Evolutionary conservation across 2,888 invertebrate species (phyloP).

Genomic region (Agrotis ipsilon): DNA sequence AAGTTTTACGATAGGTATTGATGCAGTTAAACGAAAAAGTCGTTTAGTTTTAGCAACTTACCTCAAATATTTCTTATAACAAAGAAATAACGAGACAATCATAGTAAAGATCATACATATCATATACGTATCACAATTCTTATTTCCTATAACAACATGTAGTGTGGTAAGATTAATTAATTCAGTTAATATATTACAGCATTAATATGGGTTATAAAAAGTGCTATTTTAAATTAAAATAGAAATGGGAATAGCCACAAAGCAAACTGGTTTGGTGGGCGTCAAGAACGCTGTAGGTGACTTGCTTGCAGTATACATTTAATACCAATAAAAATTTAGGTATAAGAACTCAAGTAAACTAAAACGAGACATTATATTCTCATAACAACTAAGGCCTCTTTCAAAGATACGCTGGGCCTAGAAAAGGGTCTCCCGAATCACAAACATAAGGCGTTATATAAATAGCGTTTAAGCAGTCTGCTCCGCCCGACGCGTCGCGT

Average conservation of each 20-base stretch:
- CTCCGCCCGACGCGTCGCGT: too few species aligned
- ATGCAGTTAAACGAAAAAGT: too few species aligned
- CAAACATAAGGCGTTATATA: too few species aligned
- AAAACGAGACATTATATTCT: neutral
- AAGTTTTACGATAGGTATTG: too few species aligned
- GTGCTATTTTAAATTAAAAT: conserved; percentile 21
- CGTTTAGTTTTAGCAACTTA: too few species aligned
- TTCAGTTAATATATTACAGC: conserved; percentile 5
- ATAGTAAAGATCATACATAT: neutral
- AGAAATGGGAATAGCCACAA: conserved; percentile 48
- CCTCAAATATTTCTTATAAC: too few species aligned
- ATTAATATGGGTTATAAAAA: neutral
- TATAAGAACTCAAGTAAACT: conserved; percentile 40
- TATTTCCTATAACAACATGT: too few species aligned
- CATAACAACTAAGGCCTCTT: too few species aligned
- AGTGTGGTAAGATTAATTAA: neutral
- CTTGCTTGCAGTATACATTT: conserved; percentile 24
- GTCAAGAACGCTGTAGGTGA: conserved; percentile 26
- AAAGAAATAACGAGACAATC: too few species aligned
- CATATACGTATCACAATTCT: neutral
- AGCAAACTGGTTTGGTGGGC: conserved; percentile 46
- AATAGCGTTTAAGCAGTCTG: too few species aligned
- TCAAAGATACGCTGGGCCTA: too few species aligned
- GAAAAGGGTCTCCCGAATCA: too few species aligned
- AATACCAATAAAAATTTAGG: conserved; percentile 12